Conservation (phyloP, 2,113 vertebrate genomes). For the Anoura caudifer region DNA sequence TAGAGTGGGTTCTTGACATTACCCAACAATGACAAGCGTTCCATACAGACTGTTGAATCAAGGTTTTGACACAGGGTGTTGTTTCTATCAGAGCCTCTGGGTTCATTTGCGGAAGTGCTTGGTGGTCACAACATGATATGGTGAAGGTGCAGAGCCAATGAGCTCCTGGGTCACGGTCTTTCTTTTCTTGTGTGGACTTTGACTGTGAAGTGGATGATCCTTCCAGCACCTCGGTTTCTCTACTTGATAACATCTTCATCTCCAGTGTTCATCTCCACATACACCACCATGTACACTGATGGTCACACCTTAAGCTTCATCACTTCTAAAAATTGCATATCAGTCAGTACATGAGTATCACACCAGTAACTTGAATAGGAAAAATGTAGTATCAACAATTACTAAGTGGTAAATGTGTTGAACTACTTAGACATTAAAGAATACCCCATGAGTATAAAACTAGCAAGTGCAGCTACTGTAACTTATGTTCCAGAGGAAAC, state of each 20-base stretch:
- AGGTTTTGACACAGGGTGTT: not conserved
- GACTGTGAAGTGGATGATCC: not conserved
- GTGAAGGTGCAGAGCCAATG: not conserved
- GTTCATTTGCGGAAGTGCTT: not conserved
- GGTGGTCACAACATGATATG: not conserved
- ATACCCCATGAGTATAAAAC: not conserved
- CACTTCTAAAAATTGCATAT: not conserved
- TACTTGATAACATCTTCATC: not conserved
- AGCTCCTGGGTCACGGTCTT: not conserved
- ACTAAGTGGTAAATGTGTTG: not conserved
- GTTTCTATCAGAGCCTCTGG: not conserved
- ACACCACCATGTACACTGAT: not conserved
- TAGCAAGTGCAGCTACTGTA: not conserved
- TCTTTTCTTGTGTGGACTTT: not conserved
- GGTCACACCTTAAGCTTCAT: not conserved
- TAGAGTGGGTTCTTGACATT: not conserved
- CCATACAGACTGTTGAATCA: not conserved
- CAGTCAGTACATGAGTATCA: not conserved
- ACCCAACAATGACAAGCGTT: not conserved
- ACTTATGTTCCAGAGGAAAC: not conserved
- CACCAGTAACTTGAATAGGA: not conserved
- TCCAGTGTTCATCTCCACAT: not conserved
- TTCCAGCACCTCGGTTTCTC: not conserved
- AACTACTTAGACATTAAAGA: not conserved
- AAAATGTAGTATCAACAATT: not conserved